Conservation (phyloP, 2,797 vertebrate species). For the Fistularia tabacaria region DNA sequence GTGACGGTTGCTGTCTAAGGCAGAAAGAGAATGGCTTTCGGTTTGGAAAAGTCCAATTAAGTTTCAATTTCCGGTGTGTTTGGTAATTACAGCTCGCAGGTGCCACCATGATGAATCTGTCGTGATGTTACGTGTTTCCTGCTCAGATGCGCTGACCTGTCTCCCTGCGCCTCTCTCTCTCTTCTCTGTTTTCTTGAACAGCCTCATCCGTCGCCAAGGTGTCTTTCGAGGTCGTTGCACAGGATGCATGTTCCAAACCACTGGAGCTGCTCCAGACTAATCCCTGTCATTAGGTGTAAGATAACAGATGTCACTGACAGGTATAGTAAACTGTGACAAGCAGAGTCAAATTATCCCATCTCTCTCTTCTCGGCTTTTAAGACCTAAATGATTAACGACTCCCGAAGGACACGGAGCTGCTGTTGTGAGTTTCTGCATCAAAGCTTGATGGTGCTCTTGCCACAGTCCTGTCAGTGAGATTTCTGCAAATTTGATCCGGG, state of each 20-base stretch:
- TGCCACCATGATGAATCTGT: no score
- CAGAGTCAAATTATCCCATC: background rate
- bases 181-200: no score
- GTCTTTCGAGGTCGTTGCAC: conserved; percentile 12
- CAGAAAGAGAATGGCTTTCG: no score
- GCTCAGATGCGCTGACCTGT: no score
- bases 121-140: no score
- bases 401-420: conserved; percentile 6
- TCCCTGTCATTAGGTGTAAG: conserved; percentile 14
- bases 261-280: conserved; percentile 20
- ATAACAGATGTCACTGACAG: conserved; percentile 12
- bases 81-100: no score
- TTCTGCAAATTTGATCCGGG: background rate
- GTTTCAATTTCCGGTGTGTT: no score
- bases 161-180: no score
- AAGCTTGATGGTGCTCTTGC: conserved; percentile 3
- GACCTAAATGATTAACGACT: conserved; percentile 10
- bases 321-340: conserved; percentile 10
- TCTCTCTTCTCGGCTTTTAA: conserved; percentile 11
- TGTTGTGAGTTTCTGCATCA: background rate
- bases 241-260: conserved; percentile 28
- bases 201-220: background rate
- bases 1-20: no score
- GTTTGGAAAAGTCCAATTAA: no score
- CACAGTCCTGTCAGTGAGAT: background rate